phyloP scores from a whole-genome alignment of 2,113 vertebrate species.

The Nibea coibor region DNA sequence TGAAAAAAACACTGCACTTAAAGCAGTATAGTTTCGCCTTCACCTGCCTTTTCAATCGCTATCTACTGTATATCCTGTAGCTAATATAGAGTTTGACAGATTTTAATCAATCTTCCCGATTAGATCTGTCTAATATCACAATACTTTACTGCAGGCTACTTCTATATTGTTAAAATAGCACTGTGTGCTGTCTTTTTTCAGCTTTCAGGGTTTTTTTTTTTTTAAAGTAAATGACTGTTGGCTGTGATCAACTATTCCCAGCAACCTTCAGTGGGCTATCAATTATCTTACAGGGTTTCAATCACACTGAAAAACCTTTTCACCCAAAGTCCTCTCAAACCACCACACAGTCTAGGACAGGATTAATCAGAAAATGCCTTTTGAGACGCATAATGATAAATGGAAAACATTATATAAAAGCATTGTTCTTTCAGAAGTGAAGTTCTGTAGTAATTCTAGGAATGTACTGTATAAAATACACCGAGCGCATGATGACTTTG shows the following conservation, averaged over 20 bases:
- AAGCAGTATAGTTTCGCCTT: neutral
- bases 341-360: neutral
- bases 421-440: neutral
- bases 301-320: constrained; percentile 2
- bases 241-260: neutral
- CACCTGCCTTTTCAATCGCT: neutral
- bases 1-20: neutral
- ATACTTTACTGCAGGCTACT: neutral
- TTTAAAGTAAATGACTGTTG: neutral
- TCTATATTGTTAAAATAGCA: neutral
- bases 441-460: neutral
- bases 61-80: neutral
- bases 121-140: neutral
- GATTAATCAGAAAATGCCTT: neutral
- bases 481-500: constrained; percentile 2
- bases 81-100: neutral
- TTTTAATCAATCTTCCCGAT: neutral
- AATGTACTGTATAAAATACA: neutral
- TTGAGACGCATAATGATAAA: neutral
- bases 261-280: neutral
- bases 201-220: neutral
- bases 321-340: constrained; percentile 12
- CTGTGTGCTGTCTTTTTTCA: neutral
- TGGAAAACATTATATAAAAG: neutral
- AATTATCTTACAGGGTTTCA: constrained; percentile 6